A percentile compares a stretch with the other conserved stretches of the same genome.
Evolutionary conservation across 2,113 vertebrate species (phyloP).

Genomic region (Junco hyemalis): DNA sequence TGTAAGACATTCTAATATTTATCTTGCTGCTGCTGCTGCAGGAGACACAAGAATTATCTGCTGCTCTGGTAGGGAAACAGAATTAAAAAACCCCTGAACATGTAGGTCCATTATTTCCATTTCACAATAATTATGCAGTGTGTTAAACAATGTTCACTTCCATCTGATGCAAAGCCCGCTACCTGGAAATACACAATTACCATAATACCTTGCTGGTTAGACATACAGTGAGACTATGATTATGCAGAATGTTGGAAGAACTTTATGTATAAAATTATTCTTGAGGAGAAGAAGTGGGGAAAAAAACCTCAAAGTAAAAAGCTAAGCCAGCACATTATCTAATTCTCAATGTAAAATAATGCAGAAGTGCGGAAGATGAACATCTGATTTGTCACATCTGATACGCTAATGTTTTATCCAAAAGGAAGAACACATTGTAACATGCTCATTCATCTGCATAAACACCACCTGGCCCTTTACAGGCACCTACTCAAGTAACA

Average conservation of each 20-base stretch:
- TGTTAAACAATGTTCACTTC: slow-evolving; percentile 50
- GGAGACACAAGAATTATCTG: slow-evolving; percentile 32
- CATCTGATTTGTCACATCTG: slow-evolving; percentile 99
- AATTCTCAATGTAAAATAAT: slow-evolving; percentile 86
- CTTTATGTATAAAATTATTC: slow-evolving; percentile 74
- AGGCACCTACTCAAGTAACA: slow-evolving; percentile 89
- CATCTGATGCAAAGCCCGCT: background rate
- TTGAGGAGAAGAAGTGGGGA: slow-evolving; percentile 29
- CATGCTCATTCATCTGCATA: slow-evolving; percentile 99
- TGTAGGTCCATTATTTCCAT: slow-evolving; percentile 32
- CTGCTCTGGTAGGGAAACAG: slow-evolving; percentile 7
- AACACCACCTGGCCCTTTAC: slow-evolving; percentile 96
- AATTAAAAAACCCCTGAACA: background rate
- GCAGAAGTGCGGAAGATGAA: slow-evolving; percentile 89
- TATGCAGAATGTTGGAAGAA: slow-evolving; percentile 69
- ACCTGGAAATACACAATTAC: slow-evolving; percentile 65
- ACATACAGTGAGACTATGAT: slow-evolving; percentile 64
- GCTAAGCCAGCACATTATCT: slow-evolving; percentile 80
- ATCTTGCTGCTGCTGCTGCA: background rate
- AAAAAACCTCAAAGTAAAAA: slow-evolving; percentile 55
- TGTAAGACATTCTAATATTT: slow-evolving; percentile 52
- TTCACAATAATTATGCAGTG: slow-evolving; percentile 28
- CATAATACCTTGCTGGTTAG: slow-evolving; percentile 66
- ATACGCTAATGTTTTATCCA: slow-evolving; percentile 99
- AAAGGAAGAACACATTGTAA: slow-evolving; percentile 98